Evolutionary conservation across 2,113 vertebrate genomes (phyloP).

Genomic region (Anas platyrhynchos): DNA sequence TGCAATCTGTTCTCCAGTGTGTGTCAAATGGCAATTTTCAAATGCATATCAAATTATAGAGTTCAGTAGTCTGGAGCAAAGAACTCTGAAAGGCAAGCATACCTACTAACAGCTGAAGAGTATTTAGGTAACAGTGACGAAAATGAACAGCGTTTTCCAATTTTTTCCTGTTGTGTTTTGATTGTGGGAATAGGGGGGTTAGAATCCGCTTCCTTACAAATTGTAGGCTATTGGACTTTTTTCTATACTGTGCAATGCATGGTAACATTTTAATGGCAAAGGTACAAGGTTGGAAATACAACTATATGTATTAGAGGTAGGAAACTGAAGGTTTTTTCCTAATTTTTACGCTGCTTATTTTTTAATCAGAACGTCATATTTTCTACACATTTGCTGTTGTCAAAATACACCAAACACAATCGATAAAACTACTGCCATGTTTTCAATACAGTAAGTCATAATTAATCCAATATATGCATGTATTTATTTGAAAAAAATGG

Average conservation of each 20-base stretch:
- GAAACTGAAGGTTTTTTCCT: background rate
- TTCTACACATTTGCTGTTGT: background rate
- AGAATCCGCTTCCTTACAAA: background rate
- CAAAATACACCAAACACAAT: background rate
- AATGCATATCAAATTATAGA: background rate
- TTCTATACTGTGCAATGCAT: background rate
- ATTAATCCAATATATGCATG: background rate
- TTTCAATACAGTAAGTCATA: background rate
- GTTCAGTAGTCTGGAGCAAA: background rate
- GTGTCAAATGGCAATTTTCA: background rate
- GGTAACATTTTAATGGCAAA: background rate
- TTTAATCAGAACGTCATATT: rapidly evolving
- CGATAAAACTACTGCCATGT: background rate
- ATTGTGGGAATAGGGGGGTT: background rate
- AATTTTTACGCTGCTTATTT: background rate
- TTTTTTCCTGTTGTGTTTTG: background rate
- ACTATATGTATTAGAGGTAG: background rate
- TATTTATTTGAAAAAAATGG: background rate
- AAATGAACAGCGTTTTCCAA: background rate
- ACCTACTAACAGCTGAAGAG: background rate
- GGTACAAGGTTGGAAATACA: background rate
- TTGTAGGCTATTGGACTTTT: background rate
- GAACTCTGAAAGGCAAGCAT: background rate
- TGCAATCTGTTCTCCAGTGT: background rate
- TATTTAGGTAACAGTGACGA: background rate